Percentiles rank a stretch among this genome's conserved stretches.
Conservation (phyloP, 2,888 invertebrate species). For the Odontothrips loti region DNA sequence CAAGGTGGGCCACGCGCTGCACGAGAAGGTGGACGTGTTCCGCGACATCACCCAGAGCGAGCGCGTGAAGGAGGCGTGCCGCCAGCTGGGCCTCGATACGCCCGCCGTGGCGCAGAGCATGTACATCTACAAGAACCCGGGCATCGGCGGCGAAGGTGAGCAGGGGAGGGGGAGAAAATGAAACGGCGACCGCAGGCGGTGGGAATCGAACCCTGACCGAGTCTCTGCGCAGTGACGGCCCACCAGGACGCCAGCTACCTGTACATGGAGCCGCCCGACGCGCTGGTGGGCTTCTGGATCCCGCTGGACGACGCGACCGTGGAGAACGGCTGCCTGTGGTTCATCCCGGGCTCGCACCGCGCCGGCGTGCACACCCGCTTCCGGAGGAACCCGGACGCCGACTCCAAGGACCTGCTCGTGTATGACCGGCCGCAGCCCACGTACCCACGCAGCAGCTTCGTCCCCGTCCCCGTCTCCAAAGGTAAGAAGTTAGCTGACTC, state of each 20-base stretch:
- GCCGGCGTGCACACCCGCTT: slow-evolving; percentile 71
- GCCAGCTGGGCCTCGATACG: slow-evolving; percentile 65
- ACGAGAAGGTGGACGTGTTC: slow-evolving; percentile 75
- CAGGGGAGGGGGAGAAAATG: too few species aligned
- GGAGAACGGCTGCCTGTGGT: slow-evolving; percentile 93
- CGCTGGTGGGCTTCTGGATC: slow-evolving; percentile 88
- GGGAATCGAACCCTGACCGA: too few species aligned
- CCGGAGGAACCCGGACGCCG: slow-evolving; percentile 63
- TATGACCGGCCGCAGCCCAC: slow-evolving; percentile 64
- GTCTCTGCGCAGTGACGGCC: slow-evolving; percentile 61
- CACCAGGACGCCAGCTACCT: slow-evolving; percentile 89
- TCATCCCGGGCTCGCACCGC: slow-evolving; percentile 87
- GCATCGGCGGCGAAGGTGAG: slow-evolving; percentile 80
- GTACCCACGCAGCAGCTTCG: slow-evolving; percentile 70
- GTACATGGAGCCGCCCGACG: slow-evolving; percentile 70
- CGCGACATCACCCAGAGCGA: slow-evolving; percentile 77
- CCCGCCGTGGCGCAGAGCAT: slow-evolving; percentile 93
- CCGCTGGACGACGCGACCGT: slow-evolving; percentile 88
- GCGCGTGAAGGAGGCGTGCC: slow-evolving; percentile 71
- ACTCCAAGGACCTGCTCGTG: slow-evolving; percentile 57
- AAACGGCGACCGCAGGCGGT: too few species aligned
- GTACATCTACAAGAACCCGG: slow-evolving; percentile 96
- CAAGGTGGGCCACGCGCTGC: slow-evolving; percentile 88
- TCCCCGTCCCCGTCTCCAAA: slow-evolving; percentile 75
- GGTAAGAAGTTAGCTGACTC: too few species aligned